Percentiles rank a stretch among this genome's conserved stretches.
Conservation (phyloP, 2,888 invertebrate genomes). For the Belgica antarctica region DNA sequence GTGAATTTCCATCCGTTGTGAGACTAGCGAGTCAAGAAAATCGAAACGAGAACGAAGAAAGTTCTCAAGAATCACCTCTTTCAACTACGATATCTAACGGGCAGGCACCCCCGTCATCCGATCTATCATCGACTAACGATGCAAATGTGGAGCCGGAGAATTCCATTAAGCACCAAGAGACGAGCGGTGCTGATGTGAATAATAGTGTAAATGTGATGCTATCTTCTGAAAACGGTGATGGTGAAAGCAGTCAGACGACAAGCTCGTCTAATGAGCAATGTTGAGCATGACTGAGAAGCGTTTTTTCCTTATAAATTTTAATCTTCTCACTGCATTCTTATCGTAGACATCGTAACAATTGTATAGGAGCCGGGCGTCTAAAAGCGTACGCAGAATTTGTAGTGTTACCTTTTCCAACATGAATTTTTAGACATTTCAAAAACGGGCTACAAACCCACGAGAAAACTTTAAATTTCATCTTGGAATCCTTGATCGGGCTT, state of each 20-base stretch:
- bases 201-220: constrained; percentile 30
- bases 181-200: neutral
- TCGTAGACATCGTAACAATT: too few relatives aligned
- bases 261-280: constrained; percentile 7
- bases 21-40: neutral
- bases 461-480: too few relatives aligned
- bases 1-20: neutral
- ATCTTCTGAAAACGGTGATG: neutral
- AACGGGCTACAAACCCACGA: too few relatives aligned
- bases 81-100: neutral
- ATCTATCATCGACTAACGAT: neutral
- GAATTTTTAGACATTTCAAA: too few relatives aligned
- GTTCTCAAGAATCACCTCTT: neutral
- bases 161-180: neutral
- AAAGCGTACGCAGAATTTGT: too few relatives aligned
- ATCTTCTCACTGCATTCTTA: neutral
- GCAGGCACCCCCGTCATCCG: neutral
- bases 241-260: neutral
- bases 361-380: too few relatives aligned
- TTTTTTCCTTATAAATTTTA: constrained; percentile 31
- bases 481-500: too few relatives aligned
- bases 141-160: neutral
- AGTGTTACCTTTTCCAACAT: too few relatives aligned
- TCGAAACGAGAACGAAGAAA: neutral
- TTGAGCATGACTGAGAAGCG: constrained; percentile 18